These are phyloP conservation scores for Diadegma fenestrale DNA, from an alignment of 2,888 invertebrate species.

Conservation along the genomic window DNA sequence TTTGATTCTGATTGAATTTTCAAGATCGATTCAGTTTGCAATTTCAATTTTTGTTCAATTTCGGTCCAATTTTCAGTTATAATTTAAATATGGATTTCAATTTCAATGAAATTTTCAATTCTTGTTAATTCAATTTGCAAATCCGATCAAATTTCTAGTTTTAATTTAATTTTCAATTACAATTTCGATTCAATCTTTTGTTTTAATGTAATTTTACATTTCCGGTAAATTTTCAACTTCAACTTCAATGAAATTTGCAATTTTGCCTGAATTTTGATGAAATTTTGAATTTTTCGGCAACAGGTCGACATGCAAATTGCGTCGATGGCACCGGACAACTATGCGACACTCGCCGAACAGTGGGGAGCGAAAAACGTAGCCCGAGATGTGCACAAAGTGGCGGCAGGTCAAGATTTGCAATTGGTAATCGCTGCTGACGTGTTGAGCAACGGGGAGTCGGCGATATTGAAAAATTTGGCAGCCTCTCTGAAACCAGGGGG, in stretches of 20 bases:
- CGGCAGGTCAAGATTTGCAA: conserved; percentile 90
- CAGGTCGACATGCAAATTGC: conserved; percentile 87
- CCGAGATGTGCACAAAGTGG: conserved; percentile 87
- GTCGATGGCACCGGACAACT: conserved; percentile 86
- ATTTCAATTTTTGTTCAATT: no score
- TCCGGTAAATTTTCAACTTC: no score
- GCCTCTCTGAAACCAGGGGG: conserved; percentile 89
- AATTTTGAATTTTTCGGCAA: conserved; percentile 51
- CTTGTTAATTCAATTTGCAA: no score
- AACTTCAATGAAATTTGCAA: background rate
- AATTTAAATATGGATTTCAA: no score
- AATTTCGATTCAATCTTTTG: no score
- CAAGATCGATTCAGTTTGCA: no score
- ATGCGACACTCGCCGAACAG: conserved; percentile 86
- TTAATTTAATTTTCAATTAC: no score
- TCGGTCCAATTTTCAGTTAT: no score
- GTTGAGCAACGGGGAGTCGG: conserved; percentile 86
- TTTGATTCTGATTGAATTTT: no score
- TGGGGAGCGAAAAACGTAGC: conserved; percentile 88
- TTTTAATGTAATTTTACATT: no score
- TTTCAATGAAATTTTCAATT: no score
- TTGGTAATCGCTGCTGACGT: conserved; percentile 89
- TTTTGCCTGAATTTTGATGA: conserved; percentile 26
- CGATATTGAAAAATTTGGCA: conserved; percentile 87
- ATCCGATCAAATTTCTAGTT: no score